Base-by-base conservation (phyloP, 2,888 invertebrate genomes). In the Thymelicus sylvestris region DNA sequence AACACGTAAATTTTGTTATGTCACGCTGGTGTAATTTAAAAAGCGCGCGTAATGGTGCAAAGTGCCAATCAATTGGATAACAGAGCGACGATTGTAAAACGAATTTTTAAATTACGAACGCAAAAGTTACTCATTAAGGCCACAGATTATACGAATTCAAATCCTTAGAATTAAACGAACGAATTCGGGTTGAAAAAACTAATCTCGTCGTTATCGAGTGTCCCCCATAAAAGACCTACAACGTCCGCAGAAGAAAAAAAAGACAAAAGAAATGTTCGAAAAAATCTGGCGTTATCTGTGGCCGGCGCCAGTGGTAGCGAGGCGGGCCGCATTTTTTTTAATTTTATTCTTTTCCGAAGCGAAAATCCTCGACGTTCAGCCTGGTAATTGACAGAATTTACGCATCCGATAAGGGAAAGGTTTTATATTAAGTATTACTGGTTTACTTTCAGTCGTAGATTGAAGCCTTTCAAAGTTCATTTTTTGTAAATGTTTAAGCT, bases 371-470 rank as follows among this genome's bases (percentile, higher is more conserved):
- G 74, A 57, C 72, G 68, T 68, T 73, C 76, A 73, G 76, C 78
- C 78, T 81, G 79, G 87, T 88, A 88, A 88, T 89, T 87, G 88
- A 87, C 87, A 85, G 86, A 89, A 89, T 88, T 89, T 89, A 89
- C 88, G 88, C 84, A 80, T 80, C 76, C 81, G 89, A 88, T 89
- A 89, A 87, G 84, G 76, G 76, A 77, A 77, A 69, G 79, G 79
- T 79, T 81, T 81, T 80, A 80, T 81, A 81, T 81, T 79, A 79
- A 59, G 59, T 59, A 69, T 77, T 77, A 77, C 80, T 77, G 77
- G 78, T 77, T 77, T 72, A 73, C 75, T 74, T 77, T 76, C 74
- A 73, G 69, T 8, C 64, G 69, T 74, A 75, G 77, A 75, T 74
- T 76, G 77, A 71, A 61, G 66, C 61, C 60, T 47, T 61, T 60